Conservation (phyloP, 1,140 invertebrate species). For the Calliphora vicina region DNA sequence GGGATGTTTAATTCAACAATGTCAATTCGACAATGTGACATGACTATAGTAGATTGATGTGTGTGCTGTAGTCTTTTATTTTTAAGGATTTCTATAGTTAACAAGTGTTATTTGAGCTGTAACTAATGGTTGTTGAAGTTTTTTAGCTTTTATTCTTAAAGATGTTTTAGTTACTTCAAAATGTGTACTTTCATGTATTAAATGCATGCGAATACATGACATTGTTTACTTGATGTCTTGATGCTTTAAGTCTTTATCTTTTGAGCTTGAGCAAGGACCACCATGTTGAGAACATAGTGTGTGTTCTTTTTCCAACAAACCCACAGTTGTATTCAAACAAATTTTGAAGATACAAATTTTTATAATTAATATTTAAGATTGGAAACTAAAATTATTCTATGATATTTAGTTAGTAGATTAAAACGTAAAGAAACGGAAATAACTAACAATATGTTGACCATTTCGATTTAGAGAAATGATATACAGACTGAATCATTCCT, state of each 20-base stretch:
- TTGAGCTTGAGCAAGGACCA: not conserved
- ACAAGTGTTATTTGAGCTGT: constrained; percentile 31
- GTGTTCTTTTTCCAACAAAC: not conserved
- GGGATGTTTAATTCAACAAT: not conserved
- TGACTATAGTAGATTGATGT: not conserved
- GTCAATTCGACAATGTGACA: not conserved
- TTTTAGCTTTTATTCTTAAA: constrained; percentile 20
- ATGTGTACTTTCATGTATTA: not conserved
- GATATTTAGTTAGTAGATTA: too few relatives aligned
- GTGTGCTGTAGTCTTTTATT: not conserved
- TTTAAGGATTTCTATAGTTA: not conserved
- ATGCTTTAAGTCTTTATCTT: not conserved
- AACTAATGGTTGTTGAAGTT: constrained; percentile 13
- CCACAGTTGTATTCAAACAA: not conserved
- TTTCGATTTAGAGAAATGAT: too few relatives aligned
- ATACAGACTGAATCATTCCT: too few relatives aligned
- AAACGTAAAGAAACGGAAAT: too few relatives aligned
- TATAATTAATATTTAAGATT: too few relatives aligned
- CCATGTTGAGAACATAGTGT: not conserved
- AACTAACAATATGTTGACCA: too few relatives aligned
- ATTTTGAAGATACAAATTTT: too few relatives aligned
- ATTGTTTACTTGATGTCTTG: constrained; percentile 28
- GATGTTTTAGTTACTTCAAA: not conserved
- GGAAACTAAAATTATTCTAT: too few relatives aligned
- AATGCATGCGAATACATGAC: not conserved